Evolutionary conservation across 2,113 vertebrate genomes (phyloP), one percentile per base, ranked within the genome.

Genomic region (Scopus umbretta): DNA sequence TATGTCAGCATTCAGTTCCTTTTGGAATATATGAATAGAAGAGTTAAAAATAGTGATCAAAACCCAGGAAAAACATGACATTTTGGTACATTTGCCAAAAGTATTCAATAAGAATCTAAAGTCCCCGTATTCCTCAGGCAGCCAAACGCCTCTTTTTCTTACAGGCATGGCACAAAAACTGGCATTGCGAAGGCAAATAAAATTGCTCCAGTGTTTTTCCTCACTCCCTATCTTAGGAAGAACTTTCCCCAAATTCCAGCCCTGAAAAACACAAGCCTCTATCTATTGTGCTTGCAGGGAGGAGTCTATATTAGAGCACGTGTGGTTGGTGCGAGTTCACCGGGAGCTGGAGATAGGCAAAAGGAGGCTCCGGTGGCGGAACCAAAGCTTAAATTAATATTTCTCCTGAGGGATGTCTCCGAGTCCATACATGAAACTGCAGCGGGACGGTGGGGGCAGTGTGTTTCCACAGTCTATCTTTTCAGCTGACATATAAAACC

Each of bases 391-490:
- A 13, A 56, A 65, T 63, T 7, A 50, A 7, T 42, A 1, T 10
- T 80, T 56, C 19, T 86, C 14, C 53, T 5, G 13, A 26, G 70
- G 85, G 34, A 53, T 65, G 25, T 53, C 65, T 72, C 56, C 71
- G 71, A 14, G 45, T 1, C 68, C 76, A 29, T 50, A 17, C 38
- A 4, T 1, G n/a, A 25, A 92, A 6, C 59, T 45, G 40, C 79
- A 36, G 10, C 13, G 62, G 93, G 47, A 40, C 62, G 12, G 9
- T 56, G 80, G 63, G 86, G 88, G 88, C 89, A 84, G 91, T 4
- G 38, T 20, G 36, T 65, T 84, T 32, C 80, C 83, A 93, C 83
- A n/a, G 25, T 85, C 84, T 86, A 89, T 95, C 91, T 94, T 26
- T 38, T 21, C 76, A 36, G 76, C 6, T 87, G 88, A 94, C 94